Percentiles rank a stretch among this genome's conserved stretches.
phyloP scores from a whole-genome alignment of 2,797 vertebrate genomes.

The Falco concolor region DNA sequence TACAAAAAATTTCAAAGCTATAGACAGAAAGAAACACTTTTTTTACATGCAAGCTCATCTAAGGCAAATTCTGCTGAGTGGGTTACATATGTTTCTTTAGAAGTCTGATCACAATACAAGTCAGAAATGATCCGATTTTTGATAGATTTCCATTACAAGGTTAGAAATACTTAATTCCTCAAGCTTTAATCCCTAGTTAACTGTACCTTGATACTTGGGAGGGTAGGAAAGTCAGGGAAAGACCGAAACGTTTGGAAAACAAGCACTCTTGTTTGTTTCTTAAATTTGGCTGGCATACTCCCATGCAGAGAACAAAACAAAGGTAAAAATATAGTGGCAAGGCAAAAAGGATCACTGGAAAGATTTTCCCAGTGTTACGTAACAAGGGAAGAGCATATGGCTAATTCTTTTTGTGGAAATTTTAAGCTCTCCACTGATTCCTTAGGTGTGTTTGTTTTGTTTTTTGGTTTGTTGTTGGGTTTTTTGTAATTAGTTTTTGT shows the following conservation, averaged over 20 bases:
- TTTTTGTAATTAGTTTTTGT: neutral
- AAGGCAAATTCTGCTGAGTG: neutral
- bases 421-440: neutral
- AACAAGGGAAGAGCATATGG: neutral
- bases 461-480: neutral
- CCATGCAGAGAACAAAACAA: neutral
- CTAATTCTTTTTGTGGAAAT: slow-evolving; percentile 1
- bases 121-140: neutral
- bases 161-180: neutral
- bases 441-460: neutral
- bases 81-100: neutral
- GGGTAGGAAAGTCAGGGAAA: accelerated
- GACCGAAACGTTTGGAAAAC: neutral
- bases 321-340: neutral
- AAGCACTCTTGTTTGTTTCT: neutral
- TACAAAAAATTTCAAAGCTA: neutral
- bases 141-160: neutral
- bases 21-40: neutral
- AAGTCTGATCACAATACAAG: neutral
- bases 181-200: neutral
- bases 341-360: neutral
- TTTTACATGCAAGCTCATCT: neutral
- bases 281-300: neutral
- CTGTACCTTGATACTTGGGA: neutral
- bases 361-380: neutral